phyloP scores from a whole-genome alignment of 53 echinoderm and acorn worm genomes.

The Echinarachnius parma region DNA sequence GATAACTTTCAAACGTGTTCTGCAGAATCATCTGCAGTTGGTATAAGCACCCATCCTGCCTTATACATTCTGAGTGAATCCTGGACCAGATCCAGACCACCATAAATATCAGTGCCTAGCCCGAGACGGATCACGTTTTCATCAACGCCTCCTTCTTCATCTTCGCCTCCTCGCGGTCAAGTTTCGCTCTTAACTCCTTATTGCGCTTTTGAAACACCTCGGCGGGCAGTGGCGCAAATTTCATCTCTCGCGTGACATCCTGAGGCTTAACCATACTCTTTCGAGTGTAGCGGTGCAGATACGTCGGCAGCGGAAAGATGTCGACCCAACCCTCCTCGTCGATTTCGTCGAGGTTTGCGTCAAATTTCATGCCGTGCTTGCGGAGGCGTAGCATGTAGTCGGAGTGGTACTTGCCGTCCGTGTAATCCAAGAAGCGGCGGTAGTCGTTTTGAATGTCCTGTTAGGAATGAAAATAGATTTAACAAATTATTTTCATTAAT shows the following conservation, averaged over 20 bases:
- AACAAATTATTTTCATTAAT: too few relatives aligned
- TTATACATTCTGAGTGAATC: too few relatives aligned
- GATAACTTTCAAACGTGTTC: too few relatives aligned
- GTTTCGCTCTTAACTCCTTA: too few relatives aligned
- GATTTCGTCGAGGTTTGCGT: slow-evolving; percentile 75
- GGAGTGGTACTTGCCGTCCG: slow-evolving; percentile 93
- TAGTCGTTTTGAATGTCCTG: slow-evolving; percentile 96
- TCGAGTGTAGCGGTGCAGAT: slow-evolving; percentile 66
- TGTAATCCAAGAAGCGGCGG: slow-evolving; percentile 89
- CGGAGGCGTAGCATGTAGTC: slow-evolving; percentile 91
- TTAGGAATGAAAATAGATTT: neutral
- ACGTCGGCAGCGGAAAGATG: slow-evolving; percentile 75
- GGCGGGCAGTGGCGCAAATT: slow-evolving; percentile 57
- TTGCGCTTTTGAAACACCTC: too few relatives aligned
- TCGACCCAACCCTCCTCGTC: slow-evolving; percentile 71
- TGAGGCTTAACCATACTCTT: slow-evolving; percentile 60
- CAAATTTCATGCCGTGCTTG: slow-evolving; percentile 94
- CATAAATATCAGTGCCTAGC: too few relatives aligned
- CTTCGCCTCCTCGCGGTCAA: too few relatives aligned
- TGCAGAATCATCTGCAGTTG: too few relatives aligned
- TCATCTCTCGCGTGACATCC: slow-evolving; percentile 53
- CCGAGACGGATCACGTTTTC: too few relatives aligned
- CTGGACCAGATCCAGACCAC: too few relatives aligned
- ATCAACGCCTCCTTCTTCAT: too few relatives aligned
- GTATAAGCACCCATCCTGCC: too few relatives aligned